These are phyloP conservation scores for Nipponacmea schrenckii DNA, from an alignment of 2,888 invertebrate genomes.

Conservation along the genomic window DNA sequence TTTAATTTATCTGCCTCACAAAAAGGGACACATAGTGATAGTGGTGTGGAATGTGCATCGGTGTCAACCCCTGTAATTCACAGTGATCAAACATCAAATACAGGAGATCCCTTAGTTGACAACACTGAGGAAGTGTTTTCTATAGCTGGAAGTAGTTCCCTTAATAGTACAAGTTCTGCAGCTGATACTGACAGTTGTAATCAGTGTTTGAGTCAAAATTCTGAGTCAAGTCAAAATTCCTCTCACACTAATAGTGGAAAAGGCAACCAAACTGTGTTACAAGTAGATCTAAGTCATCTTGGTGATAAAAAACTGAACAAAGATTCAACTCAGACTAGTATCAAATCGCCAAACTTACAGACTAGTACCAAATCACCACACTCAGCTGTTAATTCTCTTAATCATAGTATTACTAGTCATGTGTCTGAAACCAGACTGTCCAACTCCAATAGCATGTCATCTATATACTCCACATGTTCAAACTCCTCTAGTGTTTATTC, in stretches of 20 bases:
- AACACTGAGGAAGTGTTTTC: too few species aligned
- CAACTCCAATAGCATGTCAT: background rate
- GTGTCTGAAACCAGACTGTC: background rate
- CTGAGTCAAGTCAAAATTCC: background rate
- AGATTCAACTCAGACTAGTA: background rate
- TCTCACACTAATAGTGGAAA: background rate
- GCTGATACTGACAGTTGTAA: background rate
- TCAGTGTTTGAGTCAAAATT: background rate
- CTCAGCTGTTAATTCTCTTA: background rate
- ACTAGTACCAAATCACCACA: too few species aligned
- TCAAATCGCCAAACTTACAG: background rate
- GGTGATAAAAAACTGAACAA: background rate
- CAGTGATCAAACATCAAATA: background rate
- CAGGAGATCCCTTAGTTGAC: too few species aligned
- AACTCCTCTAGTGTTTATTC: background rate
- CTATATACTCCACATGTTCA: background rate
- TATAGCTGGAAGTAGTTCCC: background rate
- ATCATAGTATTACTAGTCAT: background rate
- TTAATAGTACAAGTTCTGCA: background rate
- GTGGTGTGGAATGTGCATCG: background rate
- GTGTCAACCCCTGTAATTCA: background rate
- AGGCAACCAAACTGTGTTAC: background rate
- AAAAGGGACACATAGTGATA: background rate
- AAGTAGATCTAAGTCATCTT: background rate
- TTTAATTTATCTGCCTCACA: background rate